Evolutionary conservation across 92 coral and sea anemone species (phyloP).

Genomic region (Umimayanthus chanpuru): DNA sequence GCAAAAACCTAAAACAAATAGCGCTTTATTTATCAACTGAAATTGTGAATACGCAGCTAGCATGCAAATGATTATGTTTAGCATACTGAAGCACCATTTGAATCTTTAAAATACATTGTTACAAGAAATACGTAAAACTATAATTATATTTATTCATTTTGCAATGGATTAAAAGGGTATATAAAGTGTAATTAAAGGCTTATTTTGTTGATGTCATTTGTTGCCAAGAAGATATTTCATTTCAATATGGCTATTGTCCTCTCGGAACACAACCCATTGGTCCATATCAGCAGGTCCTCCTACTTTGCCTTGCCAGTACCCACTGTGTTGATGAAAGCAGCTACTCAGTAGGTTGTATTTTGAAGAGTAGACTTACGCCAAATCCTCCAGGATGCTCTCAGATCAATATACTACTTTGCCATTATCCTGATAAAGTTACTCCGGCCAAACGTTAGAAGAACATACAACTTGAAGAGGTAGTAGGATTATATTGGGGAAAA

Average conservation of each 20-base stretch:
- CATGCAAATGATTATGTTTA: neutral
- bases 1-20: neutral
- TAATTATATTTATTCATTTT: no score
- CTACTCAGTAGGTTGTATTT: neutral
- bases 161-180: neutral
- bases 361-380: neutral
- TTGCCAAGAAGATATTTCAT: neutral
- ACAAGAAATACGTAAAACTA: no score
- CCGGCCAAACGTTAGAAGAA: neutral
- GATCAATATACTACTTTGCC: neutral
- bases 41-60: neutral
- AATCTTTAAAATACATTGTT: no score
- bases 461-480: neutral
- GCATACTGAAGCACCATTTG: no score
- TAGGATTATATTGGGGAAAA: no score
- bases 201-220: no score
- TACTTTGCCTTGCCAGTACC: neutral
- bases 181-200: neutral
- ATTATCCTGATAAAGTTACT: neutral
- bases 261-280: neutral
- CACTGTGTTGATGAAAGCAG: neutral
- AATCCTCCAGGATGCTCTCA: neutral
- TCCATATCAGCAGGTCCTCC: neutral
- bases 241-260: neutral
- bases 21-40: neutral